These are phyloP conservation scores for Falco peregrinus DNA, from an alignment of 2,797 vertebrate genomes.

Conservation along the genomic window DNA sequence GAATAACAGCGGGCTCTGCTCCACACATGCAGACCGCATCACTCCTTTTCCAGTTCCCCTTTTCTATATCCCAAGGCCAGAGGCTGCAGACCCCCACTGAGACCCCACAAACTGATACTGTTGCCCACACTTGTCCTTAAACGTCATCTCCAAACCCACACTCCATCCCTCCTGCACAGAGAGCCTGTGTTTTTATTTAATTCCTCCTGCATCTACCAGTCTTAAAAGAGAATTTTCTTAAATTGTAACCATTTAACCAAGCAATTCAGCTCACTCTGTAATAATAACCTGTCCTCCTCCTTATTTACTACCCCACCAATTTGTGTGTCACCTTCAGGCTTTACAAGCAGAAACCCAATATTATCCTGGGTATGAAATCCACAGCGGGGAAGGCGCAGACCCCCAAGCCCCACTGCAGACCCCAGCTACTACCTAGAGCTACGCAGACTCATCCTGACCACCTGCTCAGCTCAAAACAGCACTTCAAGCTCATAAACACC, in stretches of 20 bases:
- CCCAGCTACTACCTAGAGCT: background rate
- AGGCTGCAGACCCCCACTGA: background rate
- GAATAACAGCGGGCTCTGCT: accelerated
- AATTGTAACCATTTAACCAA: background rate
- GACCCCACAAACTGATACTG: background rate
- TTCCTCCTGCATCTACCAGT: background rate
- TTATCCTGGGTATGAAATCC: background rate
- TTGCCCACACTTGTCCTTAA: background rate
- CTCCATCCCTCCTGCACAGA: background rate
- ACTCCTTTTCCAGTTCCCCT: background rate
- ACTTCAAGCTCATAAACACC: background rate
- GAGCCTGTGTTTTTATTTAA: background rate
- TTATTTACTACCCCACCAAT: background rate
- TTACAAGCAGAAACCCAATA: background rate
- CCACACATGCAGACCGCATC: accelerated
- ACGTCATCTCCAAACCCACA: background rate
- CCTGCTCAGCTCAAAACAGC: accelerated
- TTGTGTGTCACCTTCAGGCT: background rate
- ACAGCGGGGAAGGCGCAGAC: background rate
- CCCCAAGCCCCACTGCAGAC: background rate
- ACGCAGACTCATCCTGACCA: background rate
- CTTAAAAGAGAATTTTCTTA: background rate
- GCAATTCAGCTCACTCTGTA: background rate
- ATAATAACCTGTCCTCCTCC: background rate
- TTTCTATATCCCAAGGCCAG: background rate